A percentile compares a stretch with the other conserved stretches of the same genome.
Evolutionary conservation across 2,113 vertebrate genomes (phyloP).

Genomic region (Dissostichus mawsoni): DNA sequence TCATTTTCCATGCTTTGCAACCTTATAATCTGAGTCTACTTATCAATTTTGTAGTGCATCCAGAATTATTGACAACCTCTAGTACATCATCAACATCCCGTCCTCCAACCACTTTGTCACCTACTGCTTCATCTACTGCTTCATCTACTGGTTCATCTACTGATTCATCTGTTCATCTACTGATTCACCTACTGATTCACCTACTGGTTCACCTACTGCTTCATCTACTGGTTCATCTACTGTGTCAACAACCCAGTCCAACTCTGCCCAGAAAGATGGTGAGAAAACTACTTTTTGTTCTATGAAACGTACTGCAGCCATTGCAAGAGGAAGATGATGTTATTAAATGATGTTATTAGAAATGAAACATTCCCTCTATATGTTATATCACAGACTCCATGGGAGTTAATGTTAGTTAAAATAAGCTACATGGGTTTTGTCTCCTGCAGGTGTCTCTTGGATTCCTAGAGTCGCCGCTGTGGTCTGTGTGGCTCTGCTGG

Average conservation of each 20-base stretch:
- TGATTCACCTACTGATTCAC: no score
- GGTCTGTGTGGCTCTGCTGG: not conserved
- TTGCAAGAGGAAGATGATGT: no score
- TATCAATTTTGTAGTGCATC: not conserved
- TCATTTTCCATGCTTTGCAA: no score
- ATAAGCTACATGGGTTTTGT: not conserved
- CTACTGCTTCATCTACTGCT: not conserved
- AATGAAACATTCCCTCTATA: not conserved
- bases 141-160: not conserved
- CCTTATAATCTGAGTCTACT: not conserved
- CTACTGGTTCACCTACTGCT: no score
- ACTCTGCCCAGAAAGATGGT: no score
- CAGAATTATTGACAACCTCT: not conserved
- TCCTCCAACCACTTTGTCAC: no score
- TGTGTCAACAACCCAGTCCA: no score
- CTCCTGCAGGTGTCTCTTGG: not conserved
- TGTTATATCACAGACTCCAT: not conserved
- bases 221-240: no score
- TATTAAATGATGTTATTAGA: no score
- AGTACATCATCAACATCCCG: not conserved
- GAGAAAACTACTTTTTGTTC: no score
- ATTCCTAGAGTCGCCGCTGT: rapidly evolving
- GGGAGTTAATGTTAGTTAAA: not conserved
- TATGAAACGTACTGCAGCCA: no score
- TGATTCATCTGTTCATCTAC: no score